A percentile compares a stretch with the other conserved stretches of the same genome.
phyloP scores from a whole-genome alignment of 2,888 invertebrate species.

The Neoascia interrupta region DNA sequence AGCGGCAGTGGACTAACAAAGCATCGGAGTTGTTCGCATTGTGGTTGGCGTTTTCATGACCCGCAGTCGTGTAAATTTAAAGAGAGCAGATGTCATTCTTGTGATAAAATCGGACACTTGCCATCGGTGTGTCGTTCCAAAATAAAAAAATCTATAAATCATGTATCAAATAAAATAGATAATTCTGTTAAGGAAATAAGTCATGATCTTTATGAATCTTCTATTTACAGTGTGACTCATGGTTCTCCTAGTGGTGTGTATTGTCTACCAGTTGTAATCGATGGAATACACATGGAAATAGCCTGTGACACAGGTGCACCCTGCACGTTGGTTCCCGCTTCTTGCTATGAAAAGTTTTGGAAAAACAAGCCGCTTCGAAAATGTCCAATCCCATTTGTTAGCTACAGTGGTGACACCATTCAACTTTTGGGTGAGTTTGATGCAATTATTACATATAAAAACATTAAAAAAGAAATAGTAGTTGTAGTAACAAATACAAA shows the following conservation, averaged over 20 bases:
- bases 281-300: not conserved
- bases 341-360: slow-evolving; percentile 21
- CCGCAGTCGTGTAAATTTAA: slow-evolving; percentile 44
- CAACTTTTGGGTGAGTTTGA: slow-evolving; percentile 19
- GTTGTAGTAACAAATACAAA: slow-evolving; percentile 14
- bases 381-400: slow-evolving; percentile 12
- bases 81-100: slow-evolving; percentile 38
- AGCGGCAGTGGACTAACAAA: not conserved
- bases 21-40: slow-evolving; percentile 29
- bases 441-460: slow-evolving; percentile 24
- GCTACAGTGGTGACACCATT: slow-evolving; percentile 21
- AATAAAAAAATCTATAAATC: slow-evolving; percentile 47
- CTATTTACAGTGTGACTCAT: too few relatives aligned
- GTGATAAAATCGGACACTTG: slow-evolving; percentile 43
- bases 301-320: slow-evolving; percentile 19
- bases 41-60: slow-evolving; percentile 46
- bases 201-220: not conserved
- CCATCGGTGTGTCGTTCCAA: slow-evolving; percentile 29
- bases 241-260: not conserved
- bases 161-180: slow-evolving; percentile 51
- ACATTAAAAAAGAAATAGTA: slow-evolving; percentile 7
- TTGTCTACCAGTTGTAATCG: not conserved
- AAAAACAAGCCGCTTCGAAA: slow-evolving; percentile 1
- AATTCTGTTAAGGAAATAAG: not conserved
- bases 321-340: slow-evolving; percentile 38